Conservation (phyloP, 2,888 invertebrate species). For the Polydrusus pterygomalis region DNA sequence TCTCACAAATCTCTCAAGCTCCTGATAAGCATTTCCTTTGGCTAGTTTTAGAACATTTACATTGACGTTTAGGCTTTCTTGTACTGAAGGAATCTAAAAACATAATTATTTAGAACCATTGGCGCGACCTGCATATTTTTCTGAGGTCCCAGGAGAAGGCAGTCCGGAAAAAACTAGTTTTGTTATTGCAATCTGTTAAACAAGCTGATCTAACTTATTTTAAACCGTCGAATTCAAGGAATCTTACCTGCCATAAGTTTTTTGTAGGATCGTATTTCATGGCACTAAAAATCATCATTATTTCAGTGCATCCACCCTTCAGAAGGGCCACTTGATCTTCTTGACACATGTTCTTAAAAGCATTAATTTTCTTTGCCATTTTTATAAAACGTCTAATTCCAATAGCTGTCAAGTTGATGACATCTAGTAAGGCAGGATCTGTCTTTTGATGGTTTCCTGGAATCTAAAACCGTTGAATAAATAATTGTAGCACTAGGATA, state of each 20-base stretch:
- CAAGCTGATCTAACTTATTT: too few relatives aligned
- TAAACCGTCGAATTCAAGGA: too few relatives aligned
- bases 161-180: too few relatives aligned
- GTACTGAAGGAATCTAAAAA: slow-evolving; percentile 84
- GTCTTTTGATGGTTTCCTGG: slow-evolving; percentile 65
- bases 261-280: slow-evolving; percentile 93
- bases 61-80: slow-evolving; percentile 85
- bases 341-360: slow-evolving; percentile 95
- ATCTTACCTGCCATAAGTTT: slow-evolving; percentile 90
- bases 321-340: slow-evolving; percentile 92
- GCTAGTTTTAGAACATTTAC: slow-evolving; percentile 94
- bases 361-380: slow-evolving; percentile 89
- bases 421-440: slow-evolving; percentile 85
- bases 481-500: too few relatives aligned
- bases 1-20: slow-evolving; percentile 88
- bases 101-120: too few relatives aligned
- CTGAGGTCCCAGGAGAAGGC: too few relatives aligned
- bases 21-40: slow-evolving; percentile 91
- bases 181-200: too few relatives aligned
- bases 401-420: slow-evolving; percentile 93
- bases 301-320: slow-evolving; percentile 96
- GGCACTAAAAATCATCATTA: slow-evolving; percentile 95
- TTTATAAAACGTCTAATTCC: slow-evolving; percentile 91
- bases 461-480: slow-evolving; percentile 39
- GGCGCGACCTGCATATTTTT: too few relatives aligned